Percentiles rank a stretch among this genome's conserved stretches.
phyloP scores from a whole-genome alignment of 1,140 invertebrate species.

The Drosophila nasuta region DNA sequence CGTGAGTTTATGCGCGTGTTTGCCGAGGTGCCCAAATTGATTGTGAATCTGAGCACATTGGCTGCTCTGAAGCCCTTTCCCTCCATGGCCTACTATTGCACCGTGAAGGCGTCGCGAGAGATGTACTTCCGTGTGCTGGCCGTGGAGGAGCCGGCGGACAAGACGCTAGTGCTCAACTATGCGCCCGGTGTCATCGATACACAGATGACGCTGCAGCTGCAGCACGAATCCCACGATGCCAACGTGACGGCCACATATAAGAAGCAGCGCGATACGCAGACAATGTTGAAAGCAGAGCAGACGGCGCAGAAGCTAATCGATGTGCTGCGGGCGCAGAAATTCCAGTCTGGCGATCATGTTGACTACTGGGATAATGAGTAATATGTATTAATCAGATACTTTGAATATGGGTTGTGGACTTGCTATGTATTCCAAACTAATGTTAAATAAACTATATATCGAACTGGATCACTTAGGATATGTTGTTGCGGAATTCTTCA shows the following conservation, averaged over 20 bases:
- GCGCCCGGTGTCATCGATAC: constrained; percentile 97
- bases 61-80: constrained; percentile 91
- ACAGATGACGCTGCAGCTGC: constrained; percentile 92
- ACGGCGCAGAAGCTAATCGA: constrained; percentile 91
- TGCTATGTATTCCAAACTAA: background rate
- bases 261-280: constrained; percentile 86
- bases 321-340: constrained; percentile 90
- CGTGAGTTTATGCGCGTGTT: constrained; percentile 89
- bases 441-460: too few relatives aligned
- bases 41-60: constrained; percentile 96
- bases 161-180: constrained; percentile 94
- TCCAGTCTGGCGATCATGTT: constrained; percentile 92
- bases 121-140: constrained; percentile 96
- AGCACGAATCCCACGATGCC: constrained; percentile 87
- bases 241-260: constrained; percentile 88
- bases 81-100: constrained; percentile 92
- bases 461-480: too few relatives aligned
- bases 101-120: constrained; percentile 95
- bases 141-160: constrained; percentile 88
- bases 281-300: constrained; percentile 90
- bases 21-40: constrained; percentile 85
- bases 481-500: too few relatives aligned
- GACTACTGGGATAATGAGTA: constrained; percentile 91
- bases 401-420: too few relatives aligned
- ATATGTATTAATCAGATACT: background rate